These are phyloP conservation scores for Tragelaphus scriptus DNA, from an alignment of 2,113 vertebrate genomes.

Conservation along the genomic window DNA sequence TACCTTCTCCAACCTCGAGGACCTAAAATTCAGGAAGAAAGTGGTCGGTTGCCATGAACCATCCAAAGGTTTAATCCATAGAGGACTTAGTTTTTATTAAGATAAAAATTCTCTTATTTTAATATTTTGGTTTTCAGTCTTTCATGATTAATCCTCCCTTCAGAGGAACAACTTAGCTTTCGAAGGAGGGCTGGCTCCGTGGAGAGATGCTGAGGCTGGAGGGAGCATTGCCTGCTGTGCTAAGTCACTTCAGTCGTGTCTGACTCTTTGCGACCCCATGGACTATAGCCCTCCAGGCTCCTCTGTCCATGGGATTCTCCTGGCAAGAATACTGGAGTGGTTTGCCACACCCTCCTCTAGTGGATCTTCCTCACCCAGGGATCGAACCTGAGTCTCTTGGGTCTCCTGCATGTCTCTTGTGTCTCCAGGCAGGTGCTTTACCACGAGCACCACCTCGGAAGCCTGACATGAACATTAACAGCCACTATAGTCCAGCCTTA, in stretches of 20 bases:
- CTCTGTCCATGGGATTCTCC: background rate
- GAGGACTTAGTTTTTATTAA: background rate
- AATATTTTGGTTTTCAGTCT: background rate
- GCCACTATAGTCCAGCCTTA: background rate
- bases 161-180: background rate
- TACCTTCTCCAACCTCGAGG: background rate
- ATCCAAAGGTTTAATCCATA: background rate
- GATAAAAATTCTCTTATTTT: background rate
- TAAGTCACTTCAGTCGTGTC: background rate
- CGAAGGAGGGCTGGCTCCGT: background rate
- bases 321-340: background rate
- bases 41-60: background rate
- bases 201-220: background rate
- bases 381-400: background rate
- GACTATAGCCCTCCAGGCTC: background rate
- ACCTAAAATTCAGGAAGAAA: background rate
- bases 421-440: background rate
- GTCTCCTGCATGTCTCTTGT: background rate
- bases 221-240: background rate
- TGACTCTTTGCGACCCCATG: background rate
- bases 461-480: rapidly evolving
- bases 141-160: background rate
- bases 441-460: background rate
- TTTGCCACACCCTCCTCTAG: background rate
- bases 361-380: background rate